Conservation (phyloP, 2,888 invertebrate species). For the Acronicta psi region DNA sequence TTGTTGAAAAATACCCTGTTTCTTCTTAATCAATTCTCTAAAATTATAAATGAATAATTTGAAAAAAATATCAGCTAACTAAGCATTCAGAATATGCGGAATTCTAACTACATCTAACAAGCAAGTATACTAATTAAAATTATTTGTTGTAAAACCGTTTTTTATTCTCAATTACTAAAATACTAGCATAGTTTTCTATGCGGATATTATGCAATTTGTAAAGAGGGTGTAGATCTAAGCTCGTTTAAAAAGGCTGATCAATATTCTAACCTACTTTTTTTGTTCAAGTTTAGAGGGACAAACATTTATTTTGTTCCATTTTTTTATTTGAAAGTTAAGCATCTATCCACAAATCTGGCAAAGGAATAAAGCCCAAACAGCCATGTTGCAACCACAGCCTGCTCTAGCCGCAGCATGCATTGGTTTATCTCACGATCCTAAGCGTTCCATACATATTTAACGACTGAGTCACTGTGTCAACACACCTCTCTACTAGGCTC, state of each 20-base stretch:
- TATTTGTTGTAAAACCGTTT: neutral
- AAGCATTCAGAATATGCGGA: neutral
- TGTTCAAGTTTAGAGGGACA: too few species aligned
- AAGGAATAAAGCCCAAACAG: slow-evolving; percentile 27
- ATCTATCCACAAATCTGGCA: neutral
- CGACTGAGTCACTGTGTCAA: slow-evolving; percentile 51
- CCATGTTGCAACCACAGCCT: slow-evolving; percentile 38
- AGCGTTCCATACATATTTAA: slow-evolving; percentile 48
- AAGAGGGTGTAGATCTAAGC: neutral
- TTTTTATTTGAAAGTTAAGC: too few species aligned
- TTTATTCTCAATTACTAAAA: neutral
- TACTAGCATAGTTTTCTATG: slow-evolving; percentile 3
- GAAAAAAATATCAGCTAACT: too few species aligned
- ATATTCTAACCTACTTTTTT: too few species aligned
- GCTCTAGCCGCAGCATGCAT: slow-evolving; percentile 25
- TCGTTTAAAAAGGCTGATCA: too few species aligned
- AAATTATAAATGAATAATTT: too few species aligned
- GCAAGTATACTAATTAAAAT: neutral
- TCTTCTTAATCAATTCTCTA: too few species aligned
- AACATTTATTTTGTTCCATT: too few species aligned
- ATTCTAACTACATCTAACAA: neutral
- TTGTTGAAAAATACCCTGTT: too few species aligned
- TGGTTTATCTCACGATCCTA: slow-evolving; percentile 47
- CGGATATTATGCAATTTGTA: neutral
- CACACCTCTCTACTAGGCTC: slow-evolving; percentile 31